Evolutionary conservation across 2,113 vertebrate genomes (phyloP).

Genomic region (Lophotis ruficrista): DNA sequence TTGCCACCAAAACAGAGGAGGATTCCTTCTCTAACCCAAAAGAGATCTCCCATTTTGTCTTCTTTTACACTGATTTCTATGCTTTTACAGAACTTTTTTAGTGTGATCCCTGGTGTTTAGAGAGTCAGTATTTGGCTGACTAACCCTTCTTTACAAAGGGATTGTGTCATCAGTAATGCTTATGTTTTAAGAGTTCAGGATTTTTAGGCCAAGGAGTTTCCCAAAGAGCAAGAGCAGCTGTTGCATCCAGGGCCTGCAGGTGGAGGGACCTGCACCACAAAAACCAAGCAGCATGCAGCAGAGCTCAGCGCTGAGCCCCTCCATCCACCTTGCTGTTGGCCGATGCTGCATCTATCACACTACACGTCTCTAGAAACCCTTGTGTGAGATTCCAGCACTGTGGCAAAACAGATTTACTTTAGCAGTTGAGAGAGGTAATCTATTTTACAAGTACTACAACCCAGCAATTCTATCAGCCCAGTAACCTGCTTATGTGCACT

Average conservation of each 20-base stretch:
- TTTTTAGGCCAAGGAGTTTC: background rate
- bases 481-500: background rate
- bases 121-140: background rate
- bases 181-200: background rate
- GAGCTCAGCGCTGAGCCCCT: background rate
- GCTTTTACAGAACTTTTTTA: background rate
- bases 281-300: background rate
- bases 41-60: background rate
- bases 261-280: rapidly evolving
- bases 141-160: background rate
- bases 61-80: background rate
- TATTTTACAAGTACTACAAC: background rate
- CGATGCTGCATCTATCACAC: background rate
- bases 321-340: rapidly evolving
- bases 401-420: background rate
- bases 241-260: background rate
- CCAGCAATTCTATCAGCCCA: background rate
- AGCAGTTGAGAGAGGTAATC: background rate
- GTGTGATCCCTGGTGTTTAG: background rate
- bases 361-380: background rate
- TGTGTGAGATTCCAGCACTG: background rate
- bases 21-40: background rate
- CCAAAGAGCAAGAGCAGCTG: background rate
- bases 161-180: background rate
- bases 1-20: background rate